Conservation (phyloP, 2,797 vertebrate species). For the Artibeus jamaicensis region DNA sequence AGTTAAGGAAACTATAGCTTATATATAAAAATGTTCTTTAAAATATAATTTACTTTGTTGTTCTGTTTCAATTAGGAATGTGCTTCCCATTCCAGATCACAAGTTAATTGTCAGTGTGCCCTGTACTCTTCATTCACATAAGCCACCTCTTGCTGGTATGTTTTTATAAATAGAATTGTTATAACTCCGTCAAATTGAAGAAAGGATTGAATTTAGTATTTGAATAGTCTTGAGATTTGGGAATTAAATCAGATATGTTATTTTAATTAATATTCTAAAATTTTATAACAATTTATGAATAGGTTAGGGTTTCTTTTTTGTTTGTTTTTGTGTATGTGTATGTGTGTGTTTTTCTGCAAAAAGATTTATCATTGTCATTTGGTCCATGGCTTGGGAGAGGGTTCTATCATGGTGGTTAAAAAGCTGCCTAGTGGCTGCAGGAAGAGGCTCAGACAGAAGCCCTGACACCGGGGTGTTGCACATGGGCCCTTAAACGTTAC, state of each 20-base stretch:
- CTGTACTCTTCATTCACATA: constrained; percentile 95
- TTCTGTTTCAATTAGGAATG: constrained; percentile 80
- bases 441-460: neutral
- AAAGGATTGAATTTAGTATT: constrained; percentile 1
- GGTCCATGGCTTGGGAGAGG: neutral
- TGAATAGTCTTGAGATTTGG: neutral
- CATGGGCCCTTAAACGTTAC: neutral
- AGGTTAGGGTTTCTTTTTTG: neutral
- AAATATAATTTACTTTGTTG: neutral
- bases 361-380: neutral
- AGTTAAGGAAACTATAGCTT: neutral
- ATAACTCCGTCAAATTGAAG: neutral
- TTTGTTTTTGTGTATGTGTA: neutral
- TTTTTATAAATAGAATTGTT: constrained; percentile 46
- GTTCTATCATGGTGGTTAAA: neutral
- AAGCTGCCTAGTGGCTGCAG: neutral
- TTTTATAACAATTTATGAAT: neutral
- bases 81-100: constrained; percentile 85
- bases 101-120: constrained; percentile 93
- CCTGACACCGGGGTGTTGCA: neutral
- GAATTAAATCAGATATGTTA: constrained; percentile 28
- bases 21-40: constrained; percentile 27
- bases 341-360: neutral
- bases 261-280: constrained; percentile 35
- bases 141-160: constrained; percentile 93